Base-by-base conservation (phyloP, 2,113 vertebrate species). In the Taxidea taxus region DNA sequence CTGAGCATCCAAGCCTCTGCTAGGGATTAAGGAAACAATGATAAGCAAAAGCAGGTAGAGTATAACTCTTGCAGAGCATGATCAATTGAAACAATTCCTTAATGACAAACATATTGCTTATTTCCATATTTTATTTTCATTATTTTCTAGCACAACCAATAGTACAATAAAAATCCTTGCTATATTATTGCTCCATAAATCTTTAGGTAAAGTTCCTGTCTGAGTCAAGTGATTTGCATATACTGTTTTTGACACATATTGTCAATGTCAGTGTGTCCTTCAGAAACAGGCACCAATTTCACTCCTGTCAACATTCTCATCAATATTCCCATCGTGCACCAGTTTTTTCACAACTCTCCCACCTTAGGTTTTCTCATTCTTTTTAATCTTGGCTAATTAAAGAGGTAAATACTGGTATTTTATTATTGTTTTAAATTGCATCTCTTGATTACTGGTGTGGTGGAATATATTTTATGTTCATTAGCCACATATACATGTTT, bases 361-460 rank as follows among this genome's bases (percentile, higher is more conserved):
- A 47, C 2, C 4, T 10, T 13, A 4, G 5, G 3, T 68, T 87
- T 92, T 77, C n/a, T 72, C 12, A 13, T n/a, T 54, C 23, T 56
- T 84, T 92, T 80, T 70, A 18, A 56, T 64, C 44, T 64, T 81
- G 37, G 7, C 34, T 64, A 95, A 21, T 74, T 14, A 90, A 95
- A 68, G 21, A 82, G n/a, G 6, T 60, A 95, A 95, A 86, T 37
- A 54, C 6, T 44, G n/a, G 60, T 42, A 87, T 85, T 92, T 92
- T 75, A 44, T 13, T 92, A 2, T 82, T 92, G 20, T 60, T 91
- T 86, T 1, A 75, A 81, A 83, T 83, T 94, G 23, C 8, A 51
- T 94, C 92, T 90, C 81, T 95, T 96, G 27, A 74, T 90, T 87
- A 49, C 47, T 68, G 29, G 13, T 74, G 49, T 92, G 5, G 27